Percentiles rank a stretch among this genome's conserved stretches.
These are phyloP conservation scores for Drosophila picticornis DNA, from an alignment of 2,888 invertebrate genomes.

Conservation along the genomic window DNA sequence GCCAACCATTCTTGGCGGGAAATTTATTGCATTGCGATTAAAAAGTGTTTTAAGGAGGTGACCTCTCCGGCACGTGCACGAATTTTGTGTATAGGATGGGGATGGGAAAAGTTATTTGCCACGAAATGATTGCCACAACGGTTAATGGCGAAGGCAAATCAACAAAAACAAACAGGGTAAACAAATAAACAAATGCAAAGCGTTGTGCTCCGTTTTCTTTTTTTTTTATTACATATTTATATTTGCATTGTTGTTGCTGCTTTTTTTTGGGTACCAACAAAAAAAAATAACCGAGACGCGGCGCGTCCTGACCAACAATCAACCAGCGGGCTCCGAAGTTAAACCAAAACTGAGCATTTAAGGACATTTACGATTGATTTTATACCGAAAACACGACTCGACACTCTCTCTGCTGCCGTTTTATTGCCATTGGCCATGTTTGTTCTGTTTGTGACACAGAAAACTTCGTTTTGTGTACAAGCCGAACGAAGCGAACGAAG, in stretches of 20 bases:
- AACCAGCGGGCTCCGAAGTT: constrained; percentile 66
- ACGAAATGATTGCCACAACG: constrained; percentile 39
- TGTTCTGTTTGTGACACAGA: constrained; percentile 61
- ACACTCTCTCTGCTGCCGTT: constrained; percentile 32
- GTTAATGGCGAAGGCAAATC: constrained; percentile 13
- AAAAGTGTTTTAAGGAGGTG: constrained; percentile 23
- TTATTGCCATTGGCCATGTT: constrained; percentile 16
- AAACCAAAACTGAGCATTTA: constrained; percentile 80
- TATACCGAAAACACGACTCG: constrained; percentile 70
- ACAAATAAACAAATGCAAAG: constrained; percentile 31
- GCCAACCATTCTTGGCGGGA: constrained; percentile 48
- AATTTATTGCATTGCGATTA: constrained; percentile 44
- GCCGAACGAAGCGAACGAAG: constrained; percentile 28
- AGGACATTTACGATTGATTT: constrained; percentile 82
- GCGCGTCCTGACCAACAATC: constrained; percentile 33
- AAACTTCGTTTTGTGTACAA: constrained; percentile 59
- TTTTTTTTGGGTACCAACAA: constrained; percentile 42
- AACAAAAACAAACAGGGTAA: constrained; percentile 21
- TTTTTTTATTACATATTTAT: constrained; percentile 27
- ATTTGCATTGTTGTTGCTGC: constrained; percentile 34
- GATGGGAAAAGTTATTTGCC: constrained; percentile 41
- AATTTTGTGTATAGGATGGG: constrained; percentile 46
- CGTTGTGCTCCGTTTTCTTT: constrained; percentile 10
- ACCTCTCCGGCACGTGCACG: constrained; percentile 45
- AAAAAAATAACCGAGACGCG: constrained; percentile 49